Percentiles rank a stretch among this genome's conserved stretches.
phyloP scores from a whole-genome alignment of 2,113 vertebrate species.

The Pandion haliaetus region DNA sequence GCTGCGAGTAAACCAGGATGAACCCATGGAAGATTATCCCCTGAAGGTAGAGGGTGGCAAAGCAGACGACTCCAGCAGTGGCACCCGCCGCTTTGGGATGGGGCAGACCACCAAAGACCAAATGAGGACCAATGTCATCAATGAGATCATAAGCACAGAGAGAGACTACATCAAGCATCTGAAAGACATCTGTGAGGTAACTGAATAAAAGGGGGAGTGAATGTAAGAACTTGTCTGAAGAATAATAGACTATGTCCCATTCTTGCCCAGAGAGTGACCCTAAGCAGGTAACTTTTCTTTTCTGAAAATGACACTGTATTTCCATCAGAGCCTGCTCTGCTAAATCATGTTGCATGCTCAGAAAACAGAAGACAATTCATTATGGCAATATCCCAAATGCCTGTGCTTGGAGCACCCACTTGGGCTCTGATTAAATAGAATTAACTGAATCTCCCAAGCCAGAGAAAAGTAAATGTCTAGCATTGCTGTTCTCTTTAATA shows the following conservation, averaged over 20 bases:
- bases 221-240: background rate
- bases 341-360: background rate
- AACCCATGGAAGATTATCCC: conserved; percentile 85
- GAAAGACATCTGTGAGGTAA: conserved; percentile 97
- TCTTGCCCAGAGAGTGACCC: background rate
- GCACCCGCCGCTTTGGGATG: conserved; percentile 73
- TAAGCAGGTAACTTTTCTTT: background rate
- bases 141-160: conserved; percentile 96
- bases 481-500: background rate
- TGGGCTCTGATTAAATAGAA: conserved; percentile 10
- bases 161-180: conserved; percentile 96
- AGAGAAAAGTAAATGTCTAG: conserved; percentile 4
- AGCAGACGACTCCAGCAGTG: conserved; percentile 65
- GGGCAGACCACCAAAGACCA: conserved; percentile 90
- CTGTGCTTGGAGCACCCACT: background rate
- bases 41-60: conserved; percentile 73
- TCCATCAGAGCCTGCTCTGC: background rate
- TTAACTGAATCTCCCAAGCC: conserved; percentile 19
- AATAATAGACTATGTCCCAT: background rate
- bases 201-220: background rate
- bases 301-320: background rate
- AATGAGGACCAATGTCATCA: conserved; percentile 96
- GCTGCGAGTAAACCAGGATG: conserved; percentile 98
- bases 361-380: background rate
- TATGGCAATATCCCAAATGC: background rate